Conservation (phyloP, 2,113 vertebrate species). For the zebrafish (Danio rerio) region DNA sequence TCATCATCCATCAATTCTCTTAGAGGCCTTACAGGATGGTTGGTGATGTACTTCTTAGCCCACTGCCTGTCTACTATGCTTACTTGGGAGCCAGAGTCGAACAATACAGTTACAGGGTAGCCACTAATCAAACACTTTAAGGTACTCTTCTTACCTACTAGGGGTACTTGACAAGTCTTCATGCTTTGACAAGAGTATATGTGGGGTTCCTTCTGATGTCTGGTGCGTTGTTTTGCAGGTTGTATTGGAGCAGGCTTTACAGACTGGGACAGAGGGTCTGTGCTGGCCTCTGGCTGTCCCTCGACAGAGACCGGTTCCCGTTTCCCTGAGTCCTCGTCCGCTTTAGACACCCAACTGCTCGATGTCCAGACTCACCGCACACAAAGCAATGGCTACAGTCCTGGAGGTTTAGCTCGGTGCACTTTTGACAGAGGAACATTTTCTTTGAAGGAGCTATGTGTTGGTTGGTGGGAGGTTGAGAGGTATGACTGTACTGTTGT, state of each 20-base stretch:
- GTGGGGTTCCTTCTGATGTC: no score
- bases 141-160: no score
- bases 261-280: no score
- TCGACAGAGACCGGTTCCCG: constrained; percentile 5
- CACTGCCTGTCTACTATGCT: constrained; percentile 41
- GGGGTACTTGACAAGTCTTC: no score
- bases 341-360: constrained; percentile 32
- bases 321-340: constrained; percentile 16
- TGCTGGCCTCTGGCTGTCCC: not conserved
- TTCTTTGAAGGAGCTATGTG: no score
- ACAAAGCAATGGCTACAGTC: constrained; percentile 8
- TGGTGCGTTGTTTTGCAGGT: no score
- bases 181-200: no score
- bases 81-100: constrained; percentile 48
- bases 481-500: no score
- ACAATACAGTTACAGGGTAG: constrained; percentile 36
- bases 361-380: not conserved
- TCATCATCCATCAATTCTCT: constrained; percentile 19
- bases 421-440: not conserved
- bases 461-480: no score
- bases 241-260: no score
- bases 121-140: no score
- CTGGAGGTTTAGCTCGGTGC: not conserved
- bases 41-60: constrained; percentile 12
- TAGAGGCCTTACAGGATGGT: constrained; percentile 22